Evolutionary conservation across 1,140 invertebrate species (phyloP).

Genomic region (Lepidurus packardi): DNA sequence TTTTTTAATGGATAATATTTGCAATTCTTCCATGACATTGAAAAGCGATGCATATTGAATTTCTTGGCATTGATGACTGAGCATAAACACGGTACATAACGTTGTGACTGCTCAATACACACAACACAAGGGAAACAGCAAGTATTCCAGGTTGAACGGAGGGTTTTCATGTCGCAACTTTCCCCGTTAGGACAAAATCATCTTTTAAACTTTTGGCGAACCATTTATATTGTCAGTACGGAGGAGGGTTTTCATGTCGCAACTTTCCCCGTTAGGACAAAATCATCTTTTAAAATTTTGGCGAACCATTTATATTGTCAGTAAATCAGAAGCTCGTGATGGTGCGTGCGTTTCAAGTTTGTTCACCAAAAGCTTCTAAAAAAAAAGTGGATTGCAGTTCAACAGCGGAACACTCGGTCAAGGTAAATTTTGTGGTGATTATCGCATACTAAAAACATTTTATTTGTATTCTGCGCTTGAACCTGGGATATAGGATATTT

Average conservation of each 20-base stretch:
- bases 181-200: not conserved
- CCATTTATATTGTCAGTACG: too few species aligned
- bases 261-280: not conserved
- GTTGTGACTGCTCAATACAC: constrained; percentile 15
- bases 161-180: not conserved
- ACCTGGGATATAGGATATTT: not conserved
- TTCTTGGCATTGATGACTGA: constrained; percentile 19
- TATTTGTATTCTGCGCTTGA: not conserved
- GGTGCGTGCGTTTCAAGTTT: not conserved
- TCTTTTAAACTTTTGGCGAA: not conserved
- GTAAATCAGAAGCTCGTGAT: too few species aligned
- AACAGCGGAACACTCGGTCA: not conserved
- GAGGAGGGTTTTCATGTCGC: not conserved
- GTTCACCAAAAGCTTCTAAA: not conserved
- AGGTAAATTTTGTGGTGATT: not conserved
- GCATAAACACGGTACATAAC: constrained; percentile 13
- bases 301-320: not conserved
- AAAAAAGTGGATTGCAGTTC: not conserved
- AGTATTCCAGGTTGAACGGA: not conserved
- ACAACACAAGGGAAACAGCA: not conserved
- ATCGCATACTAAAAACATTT: not conserved
- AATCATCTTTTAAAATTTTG: not conserved
- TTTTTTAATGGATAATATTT: not conserved
- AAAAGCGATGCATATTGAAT: constrained; percentile 9
- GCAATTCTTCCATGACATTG: constrained; percentile 15